Base-by-base conservation (phyloP, 2,113 vertebrate genomes). In the Tyto alba region DNA sequence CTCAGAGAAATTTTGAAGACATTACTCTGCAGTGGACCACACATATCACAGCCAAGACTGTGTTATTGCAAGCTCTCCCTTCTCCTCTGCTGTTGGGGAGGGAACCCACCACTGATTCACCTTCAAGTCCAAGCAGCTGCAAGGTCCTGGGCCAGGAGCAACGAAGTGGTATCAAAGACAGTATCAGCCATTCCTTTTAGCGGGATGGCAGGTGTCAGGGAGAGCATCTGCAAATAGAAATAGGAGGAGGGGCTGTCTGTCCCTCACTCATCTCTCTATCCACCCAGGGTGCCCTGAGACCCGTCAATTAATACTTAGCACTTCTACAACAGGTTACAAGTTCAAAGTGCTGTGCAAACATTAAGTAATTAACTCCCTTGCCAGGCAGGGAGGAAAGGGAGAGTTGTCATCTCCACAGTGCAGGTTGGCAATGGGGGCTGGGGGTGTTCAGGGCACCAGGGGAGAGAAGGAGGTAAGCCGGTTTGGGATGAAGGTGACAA, bases 41-140 rank as follows among this genome's bases (percentile, higher is more conserved):
- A 43, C 0, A 0, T 23, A 13, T 11, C 9, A 2, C 57, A 69
- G 68, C 23, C 53, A 52, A 29, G 32, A 59, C 18, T 2, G 7
- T 32, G 26, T 59, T 34, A 34, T 60, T 48, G 57, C 34, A 62
- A 85, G 67, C 6, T 57, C 10, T 66, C 6, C 43, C 59, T 48
- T 20, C 30, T 82, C 13, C 34, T 38, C 76, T 63, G 55, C 13
- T 53, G n/a, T 25, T 66, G 12, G 13, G 52, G 55, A 40, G 19
- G 32, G 43, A 66, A 47, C 17, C 23, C 36, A 34, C 30, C 75
- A 40, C 1, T 47, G n/a, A 62, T 50, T 26, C 53, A 53, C 47
- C 74, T 84, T 72, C 47, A 62, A 3, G 34, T 64, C 14, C 0
- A 0, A 67, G 71, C 3, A 7, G 47, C 64, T 55, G 62, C 48